Evolutionary conservation across 1,140 invertebrate species (phyloP).

Genomic region (Macrostomum lignano): DNA sequence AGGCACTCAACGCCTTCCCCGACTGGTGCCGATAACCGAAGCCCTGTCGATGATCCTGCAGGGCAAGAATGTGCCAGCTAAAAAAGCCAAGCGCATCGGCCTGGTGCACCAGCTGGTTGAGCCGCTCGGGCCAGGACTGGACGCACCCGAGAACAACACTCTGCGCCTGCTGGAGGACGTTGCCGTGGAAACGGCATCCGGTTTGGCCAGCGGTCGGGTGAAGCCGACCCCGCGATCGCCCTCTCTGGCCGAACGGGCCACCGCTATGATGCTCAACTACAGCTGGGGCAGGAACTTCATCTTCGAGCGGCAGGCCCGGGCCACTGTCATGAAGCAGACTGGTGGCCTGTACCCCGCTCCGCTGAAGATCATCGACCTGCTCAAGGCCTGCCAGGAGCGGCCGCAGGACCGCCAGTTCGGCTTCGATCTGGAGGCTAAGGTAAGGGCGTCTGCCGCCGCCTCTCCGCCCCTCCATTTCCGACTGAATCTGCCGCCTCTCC

Average conservation of each 20-base stretch:
- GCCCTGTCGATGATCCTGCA: constrained; percentile 70
- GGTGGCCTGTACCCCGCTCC: constrained; percentile 84
- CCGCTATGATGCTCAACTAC: no score
- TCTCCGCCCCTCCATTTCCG: no score
- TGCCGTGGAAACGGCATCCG: constrained; percentile 49
- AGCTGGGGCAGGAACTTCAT: no score
- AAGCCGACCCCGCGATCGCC: background rate
- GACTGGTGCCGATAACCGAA: constrained; percentile 24
- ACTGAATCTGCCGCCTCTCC: no score
- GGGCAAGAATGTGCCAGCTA: constrained; percentile 55
- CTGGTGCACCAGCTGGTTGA: constrained; percentile 65
- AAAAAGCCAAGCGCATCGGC: constrained; percentile 75
- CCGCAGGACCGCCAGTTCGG: no score
- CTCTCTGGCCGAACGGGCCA: no score
- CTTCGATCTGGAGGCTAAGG: no score
- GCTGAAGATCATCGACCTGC: constrained; percentile 47
- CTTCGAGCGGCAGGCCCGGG: no score
- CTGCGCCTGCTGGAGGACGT: constrained; percentile 61
- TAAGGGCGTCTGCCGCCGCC: no score
- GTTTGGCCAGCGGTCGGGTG: constrained; percentile 9
- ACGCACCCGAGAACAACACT: constrained; percentile 38
- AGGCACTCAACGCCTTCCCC: constrained; percentile 63
- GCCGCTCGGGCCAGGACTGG: constrained; percentile 49
- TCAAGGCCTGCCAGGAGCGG: no score
- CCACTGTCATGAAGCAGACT: constrained; percentile 72